Conservation (phyloP, 2,797 vertebrate genomes). For the Smutsia temminckii region DNA sequence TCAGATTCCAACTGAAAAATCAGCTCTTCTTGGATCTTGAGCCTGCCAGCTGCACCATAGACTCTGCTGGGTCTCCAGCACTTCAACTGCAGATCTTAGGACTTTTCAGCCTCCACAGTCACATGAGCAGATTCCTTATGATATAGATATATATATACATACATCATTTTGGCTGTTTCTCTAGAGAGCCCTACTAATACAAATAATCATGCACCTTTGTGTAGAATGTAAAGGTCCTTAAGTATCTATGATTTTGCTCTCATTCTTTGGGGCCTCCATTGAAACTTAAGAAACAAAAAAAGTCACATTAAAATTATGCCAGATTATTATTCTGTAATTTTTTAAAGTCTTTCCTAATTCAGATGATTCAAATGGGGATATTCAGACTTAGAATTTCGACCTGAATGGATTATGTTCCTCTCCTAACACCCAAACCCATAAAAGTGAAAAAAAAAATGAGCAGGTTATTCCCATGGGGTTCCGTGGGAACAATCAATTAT, state of each 20-base stretch:
- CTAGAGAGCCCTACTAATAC: neutral
- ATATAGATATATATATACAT: neutral
- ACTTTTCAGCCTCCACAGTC: neutral
- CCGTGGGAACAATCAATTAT: neutral
- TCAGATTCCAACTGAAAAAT: neutral
- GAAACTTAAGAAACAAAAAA: constrained; percentile 24
- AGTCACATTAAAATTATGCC: neutral
- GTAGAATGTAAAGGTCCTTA: constrained; percentile 4
- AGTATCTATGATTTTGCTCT: neutral
- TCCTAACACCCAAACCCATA: neutral
- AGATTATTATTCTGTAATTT: neutral
- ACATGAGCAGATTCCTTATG: neutral
- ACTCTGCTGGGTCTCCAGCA: neutral
- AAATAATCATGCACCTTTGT: neutral
- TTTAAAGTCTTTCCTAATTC: constrained; percentile 28
- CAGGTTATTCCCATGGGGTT: neutral
- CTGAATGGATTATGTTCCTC: neutral
- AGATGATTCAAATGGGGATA: neutral
- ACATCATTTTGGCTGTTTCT: neutral
- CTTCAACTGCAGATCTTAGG: no score
- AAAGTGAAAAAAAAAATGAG: constrained; percentile 20
- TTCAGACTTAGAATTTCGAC: neutral
- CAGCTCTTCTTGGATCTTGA: neutral
- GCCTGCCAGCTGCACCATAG: neutral
- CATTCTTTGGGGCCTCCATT: neutral